phyloP scores from a whole-genome alignment of 2,888 invertebrate species.

The Pristionchus exspectatus region DNA sequence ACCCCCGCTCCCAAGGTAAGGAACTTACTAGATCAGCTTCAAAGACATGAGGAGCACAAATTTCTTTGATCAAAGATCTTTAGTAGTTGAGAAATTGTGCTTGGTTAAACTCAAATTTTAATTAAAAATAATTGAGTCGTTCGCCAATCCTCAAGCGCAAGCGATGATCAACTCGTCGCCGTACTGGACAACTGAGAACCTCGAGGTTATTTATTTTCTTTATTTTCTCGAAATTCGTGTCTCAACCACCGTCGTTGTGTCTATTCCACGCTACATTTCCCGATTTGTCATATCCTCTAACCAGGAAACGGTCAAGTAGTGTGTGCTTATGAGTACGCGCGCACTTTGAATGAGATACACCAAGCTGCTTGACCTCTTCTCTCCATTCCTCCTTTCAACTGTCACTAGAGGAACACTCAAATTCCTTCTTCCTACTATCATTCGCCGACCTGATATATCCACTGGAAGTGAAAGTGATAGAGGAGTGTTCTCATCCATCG shows the following conservation, averaged over 20 bases:
- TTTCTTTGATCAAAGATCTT: no score
- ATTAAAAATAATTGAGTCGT: conserved; percentile 11
- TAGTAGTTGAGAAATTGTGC: no score
- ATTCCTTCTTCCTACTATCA: background rate
- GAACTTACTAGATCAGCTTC: no score
- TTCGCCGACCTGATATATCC: conserved; percentile 2
- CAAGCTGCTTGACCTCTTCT: conserved; percentile 19
- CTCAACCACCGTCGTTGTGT: background rate
- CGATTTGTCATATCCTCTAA: background rate
- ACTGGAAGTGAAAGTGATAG: conserved; percentile 21
- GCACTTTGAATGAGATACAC: conserved; percentile 47
- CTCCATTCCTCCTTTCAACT: background rate
- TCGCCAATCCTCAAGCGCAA: conserved; percentile 72
- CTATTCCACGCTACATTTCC: background rate
- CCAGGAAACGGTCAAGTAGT: conserved; percentile 11
- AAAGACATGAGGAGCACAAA: no score
- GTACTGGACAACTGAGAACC: conserved; percentile 73
- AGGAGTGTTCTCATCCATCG: conserved; percentile 40
- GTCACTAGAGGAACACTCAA: background rate
- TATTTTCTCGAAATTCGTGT: background rate
- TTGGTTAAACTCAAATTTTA: no score
- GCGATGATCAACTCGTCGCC: conserved; percentile 73
- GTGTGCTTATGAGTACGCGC: background rate
- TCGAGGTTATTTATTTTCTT: conserved; percentile 62
- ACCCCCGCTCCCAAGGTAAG: conserved; percentile 44